Base-by-base conservation (phyloP, 53 echinoderm and acorn worm species). In the Apostichopus leukothele region DNA sequence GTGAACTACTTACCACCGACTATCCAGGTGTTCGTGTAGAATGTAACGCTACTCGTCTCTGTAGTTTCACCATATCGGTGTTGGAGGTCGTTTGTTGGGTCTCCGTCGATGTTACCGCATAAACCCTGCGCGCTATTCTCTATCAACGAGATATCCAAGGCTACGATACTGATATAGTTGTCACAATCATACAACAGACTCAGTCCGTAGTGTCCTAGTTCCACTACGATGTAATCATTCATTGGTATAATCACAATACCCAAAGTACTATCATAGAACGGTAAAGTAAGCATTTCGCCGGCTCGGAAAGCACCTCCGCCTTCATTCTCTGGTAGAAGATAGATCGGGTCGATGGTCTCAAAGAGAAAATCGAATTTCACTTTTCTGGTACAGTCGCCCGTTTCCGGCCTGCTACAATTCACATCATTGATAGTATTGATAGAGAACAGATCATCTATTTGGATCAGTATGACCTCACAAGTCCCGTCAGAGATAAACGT, bases 171-270 rank as follows among this genome's bases (percentile, higher is more conserved):
- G 8, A 81, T 54, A 9, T 57, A 81, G 23, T 81, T 52, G n/a
- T 81, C 16, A 23, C 81, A 81, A 51, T 81, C 81, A 22, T 81
- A 81, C 14, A 81, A 7, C 19, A 81, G n/a, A 16, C 59, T 59
- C 19, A 81, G 52, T 54, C 81, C 81, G 23, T 81, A 81, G 21
- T 81, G 57, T 16, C 21, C 21, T 54, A 81, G 18, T 18, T 81
- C 81, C 55, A 81, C 81, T 5, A 81, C 57, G 59, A 81, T 81
- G 81, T 81, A 59, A 9, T 81, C 21, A 20, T 81, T 81, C 81
- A 81, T 81, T 6, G 81, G 81, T 55, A 81, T 81, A 20, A 81
- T 81, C 9, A 59, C 81, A 11, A 81, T 59, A 23, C 81, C 81
- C 19, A 81, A 19, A 18, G 81, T 55, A 6, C 25, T 81, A 16